Evolutionary conservation across 2,797 vertebrate genomes (phyloP).

Genomic region (Euphonia xanthogaster): DNA sequence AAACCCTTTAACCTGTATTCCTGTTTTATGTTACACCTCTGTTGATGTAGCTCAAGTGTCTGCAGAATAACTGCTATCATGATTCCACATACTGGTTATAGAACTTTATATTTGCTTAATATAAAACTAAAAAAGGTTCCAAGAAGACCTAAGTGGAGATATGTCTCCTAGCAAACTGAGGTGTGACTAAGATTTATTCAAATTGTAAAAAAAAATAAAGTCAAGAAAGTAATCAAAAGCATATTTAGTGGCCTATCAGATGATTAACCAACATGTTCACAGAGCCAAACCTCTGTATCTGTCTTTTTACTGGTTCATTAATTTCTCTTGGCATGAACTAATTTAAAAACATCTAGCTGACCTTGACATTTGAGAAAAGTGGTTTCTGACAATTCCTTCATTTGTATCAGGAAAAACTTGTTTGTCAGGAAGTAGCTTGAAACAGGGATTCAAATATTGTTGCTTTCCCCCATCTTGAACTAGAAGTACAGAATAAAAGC

Average conservation of each 20-base stretch:
- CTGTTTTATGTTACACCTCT: not conserved
- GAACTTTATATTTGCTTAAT: not conserved
- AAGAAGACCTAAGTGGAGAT: not conserved
- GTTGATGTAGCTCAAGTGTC: not conserved
- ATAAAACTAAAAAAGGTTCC: not conserved
- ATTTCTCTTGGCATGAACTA: slow-evolving; percentile 14
- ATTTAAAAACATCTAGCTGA: slow-evolving; percentile 22
- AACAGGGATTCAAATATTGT: not conserved
- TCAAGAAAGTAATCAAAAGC: not conserved
- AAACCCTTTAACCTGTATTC: not conserved
- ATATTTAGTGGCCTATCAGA: not conserved
- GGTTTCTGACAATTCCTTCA: not conserved
- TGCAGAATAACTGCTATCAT: not conserved
- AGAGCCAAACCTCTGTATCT: not conserved
- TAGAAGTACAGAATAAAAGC: not conserved
- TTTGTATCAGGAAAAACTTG: not conserved
- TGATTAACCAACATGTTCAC: not conserved
- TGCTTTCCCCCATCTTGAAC: rapidly evolving
- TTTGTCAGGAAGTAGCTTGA: not conserved
- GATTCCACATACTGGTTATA: not conserved
- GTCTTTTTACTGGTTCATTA: slow-evolving; percentile 1
- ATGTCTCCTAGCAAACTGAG: not conserved
- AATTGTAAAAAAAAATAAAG: not conserved
- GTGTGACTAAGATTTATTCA: not conserved
- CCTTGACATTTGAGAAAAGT: slow-evolving; percentile 29